These are phyloP conservation scores for Drosophila parabipectinata DNA, from an alignment of 1,140 invertebrate genomes.

Conservation along the genomic window DNA sequence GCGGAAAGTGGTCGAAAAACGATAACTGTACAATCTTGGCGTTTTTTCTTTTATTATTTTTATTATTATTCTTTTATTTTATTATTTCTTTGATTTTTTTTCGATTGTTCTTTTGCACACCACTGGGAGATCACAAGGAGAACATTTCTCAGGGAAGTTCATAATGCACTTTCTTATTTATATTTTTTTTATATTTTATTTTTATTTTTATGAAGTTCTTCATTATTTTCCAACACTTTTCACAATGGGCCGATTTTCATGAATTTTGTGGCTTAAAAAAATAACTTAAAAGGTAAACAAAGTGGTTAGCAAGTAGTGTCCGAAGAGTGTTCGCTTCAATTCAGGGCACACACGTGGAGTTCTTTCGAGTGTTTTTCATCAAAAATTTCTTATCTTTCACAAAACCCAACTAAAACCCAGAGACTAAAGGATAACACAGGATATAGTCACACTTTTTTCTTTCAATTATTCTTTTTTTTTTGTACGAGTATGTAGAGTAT, in stretches of 20 bases:
- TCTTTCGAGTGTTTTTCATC: slow-evolving; percentile 73
- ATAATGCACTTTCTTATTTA: slow-evolving; percentile 5
- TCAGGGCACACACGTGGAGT: slow-evolving; percentile 42
- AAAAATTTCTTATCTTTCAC: slow-evolving; percentile 56
- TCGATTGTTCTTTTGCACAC: slow-evolving; percentile 55
- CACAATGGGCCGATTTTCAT: slow-evolving; percentile 8
- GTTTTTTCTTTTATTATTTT: no score
- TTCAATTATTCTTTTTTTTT: slow-evolving; percentile 14
- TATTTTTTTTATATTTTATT: slow-evolving; percentile 10
- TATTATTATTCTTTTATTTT: background rate
- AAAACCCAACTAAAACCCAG: slow-evolving; percentile 33
- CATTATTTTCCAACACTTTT: slow-evolving; percentile 26
- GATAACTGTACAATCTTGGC: slow-evolving; percentile 47
- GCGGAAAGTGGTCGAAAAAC: slow-evolving; percentile 60
- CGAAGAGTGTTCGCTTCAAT: slow-evolving; percentile 75
- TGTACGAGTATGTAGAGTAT: slow-evolving; percentile 39
- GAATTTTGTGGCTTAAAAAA: slow-evolving; percentile 39
- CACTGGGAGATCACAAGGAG: slow-evolving; percentile 19
- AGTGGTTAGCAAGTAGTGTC: slow-evolving; percentile 14
- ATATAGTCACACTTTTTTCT: slow-evolving; percentile 33
- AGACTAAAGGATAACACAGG: slow-evolving; percentile 7
- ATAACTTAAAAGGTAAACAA: slow-evolving; percentile 38
- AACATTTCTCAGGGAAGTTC: slow-evolving; percentile 11
- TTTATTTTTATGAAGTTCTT: slow-evolving; percentile 6
- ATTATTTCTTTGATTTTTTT: background rate